Evolutionary conservation across 2,888 invertebrate genomes (phyloP).

Genomic region (Endomychus coccineus): DNA sequence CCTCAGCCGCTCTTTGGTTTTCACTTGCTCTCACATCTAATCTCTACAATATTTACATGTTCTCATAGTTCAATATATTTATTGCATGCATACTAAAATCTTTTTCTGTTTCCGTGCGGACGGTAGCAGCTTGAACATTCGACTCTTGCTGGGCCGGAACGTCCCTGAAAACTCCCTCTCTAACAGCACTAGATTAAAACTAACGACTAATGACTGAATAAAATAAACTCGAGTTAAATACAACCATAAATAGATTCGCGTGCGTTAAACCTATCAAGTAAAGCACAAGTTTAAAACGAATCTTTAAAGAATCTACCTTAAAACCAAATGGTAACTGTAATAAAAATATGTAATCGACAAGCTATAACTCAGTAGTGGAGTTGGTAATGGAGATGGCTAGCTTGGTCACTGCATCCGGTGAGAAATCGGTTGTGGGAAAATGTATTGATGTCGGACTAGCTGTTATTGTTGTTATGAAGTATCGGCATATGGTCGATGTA

Average conservation of each 20-base stretch:
- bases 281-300: no score
- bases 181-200: slow-evolving; percentile 39
- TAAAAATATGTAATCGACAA: no score
- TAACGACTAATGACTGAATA: slow-evolving; percentile 5
- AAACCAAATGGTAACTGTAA: no score
- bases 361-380: no score
- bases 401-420: no score
- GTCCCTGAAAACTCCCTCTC: slow-evolving; percentile 43
- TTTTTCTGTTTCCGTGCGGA: slow-evolving; percentile 30
- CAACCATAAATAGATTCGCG: slow-evolving; percentile 18
- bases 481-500: slow-evolving; percentile 25
- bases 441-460: slow-evolving; percentile 20
- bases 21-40: no score
- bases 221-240: slow-evolving; percentile 24
- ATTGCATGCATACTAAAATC: slow-evolving; percentile 26
- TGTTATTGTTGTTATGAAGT: slow-evolving; percentile 27
- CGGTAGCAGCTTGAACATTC: slow-evolving; percentile 41
- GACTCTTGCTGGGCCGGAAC: slow-evolving; percentile 42
- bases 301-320: no score
- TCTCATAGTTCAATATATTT: no score
- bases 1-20: slow-evolving; percentile 28
- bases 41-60: no score
- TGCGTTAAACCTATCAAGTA: no score
- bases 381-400: no score
- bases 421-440: no score